A percentile compares a stretch with the other conserved stretches of the same genome.
Evolutionary conservation across 2,797 vertebrate genomes (phyloP).

Genomic region (Siniperca undulata): DNA sequence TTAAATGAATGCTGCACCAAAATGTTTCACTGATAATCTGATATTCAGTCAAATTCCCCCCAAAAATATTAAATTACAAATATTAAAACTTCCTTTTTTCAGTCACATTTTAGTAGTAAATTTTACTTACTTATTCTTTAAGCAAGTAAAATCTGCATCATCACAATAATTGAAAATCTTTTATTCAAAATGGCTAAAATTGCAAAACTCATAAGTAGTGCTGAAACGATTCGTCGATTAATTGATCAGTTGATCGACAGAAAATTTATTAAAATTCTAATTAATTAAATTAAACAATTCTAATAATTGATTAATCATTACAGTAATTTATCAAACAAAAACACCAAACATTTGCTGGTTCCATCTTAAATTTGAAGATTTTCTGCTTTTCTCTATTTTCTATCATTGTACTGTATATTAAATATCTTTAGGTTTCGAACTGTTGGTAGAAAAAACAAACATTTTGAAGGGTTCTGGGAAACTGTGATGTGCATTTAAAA

Average conservation of each 20-base stretch:
- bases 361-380: background rate
- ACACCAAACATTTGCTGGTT: background rate
- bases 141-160: background rate
- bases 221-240: background rate
- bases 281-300: no score
- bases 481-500: background rate
- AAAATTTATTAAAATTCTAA: background rate
- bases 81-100: background rate
- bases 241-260: background rate
- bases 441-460: background rate
- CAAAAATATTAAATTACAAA: background rate
- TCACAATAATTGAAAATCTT: background rate
- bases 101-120: background rate
- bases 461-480: background rate
- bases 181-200: background rate
- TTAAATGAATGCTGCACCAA: conserved; percentile 5
- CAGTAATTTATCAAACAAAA: background rate
- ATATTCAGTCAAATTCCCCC: background rate
- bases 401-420: background rate
- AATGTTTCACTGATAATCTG: background rate
- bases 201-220: background rate
- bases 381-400: background rate
- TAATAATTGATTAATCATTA: background rate
- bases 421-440: background rate
- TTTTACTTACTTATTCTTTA: background rate